Conservation (phyloP, 2,888 invertebrate genomes). For the Tholera decimalis region DNA sequence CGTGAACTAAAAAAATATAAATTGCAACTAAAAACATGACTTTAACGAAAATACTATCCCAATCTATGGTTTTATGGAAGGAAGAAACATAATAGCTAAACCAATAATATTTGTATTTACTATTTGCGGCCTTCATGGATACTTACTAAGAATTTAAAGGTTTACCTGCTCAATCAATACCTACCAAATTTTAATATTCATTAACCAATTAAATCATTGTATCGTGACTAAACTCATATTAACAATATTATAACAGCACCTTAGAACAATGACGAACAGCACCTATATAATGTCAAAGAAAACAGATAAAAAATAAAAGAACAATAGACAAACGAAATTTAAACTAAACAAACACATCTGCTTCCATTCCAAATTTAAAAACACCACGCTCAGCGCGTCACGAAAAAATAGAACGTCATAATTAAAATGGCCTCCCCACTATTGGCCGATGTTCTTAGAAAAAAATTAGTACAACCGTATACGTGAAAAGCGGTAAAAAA, state of each 20-base stretch:
- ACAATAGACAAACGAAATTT: conserved; percentile 26
- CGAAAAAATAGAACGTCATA: conserved; percentile 80
- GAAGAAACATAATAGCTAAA: conserved; percentile 2
- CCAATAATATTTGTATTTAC: conserved; percentile 24
- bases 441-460: conserved; percentile 88
- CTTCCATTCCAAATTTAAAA: conserved; percentile 66
- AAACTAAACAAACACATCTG: conserved; percentile 50
- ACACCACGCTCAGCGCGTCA: conserved; percentile 60
- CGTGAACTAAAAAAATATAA: conserved; percentile 10
- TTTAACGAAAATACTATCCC: not conserved
- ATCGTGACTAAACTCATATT: not conserved
- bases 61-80: conserved; percentile 30
- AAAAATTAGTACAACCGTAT: conserved; percentile 84
- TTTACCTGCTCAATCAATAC: conserved; percentile 19
- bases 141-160: no score
- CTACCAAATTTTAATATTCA: not conserved
- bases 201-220: not conserved
- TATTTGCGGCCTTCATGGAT: not conserved
- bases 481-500: conserved; percentile 90
- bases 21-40: not conserved
- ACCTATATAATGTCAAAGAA: not conserved
- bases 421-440: conserved; percentile 86
- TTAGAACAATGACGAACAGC: no score
- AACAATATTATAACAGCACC: not conserved
- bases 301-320: conserved; percentile 4